A percentile compares a stretch with the other conserved stretches of the same genome.
Evolutionary conservation across 2,797 vertebrate genomes (phyloP).

Genomic region (Alfaro cultratus): DNA sequence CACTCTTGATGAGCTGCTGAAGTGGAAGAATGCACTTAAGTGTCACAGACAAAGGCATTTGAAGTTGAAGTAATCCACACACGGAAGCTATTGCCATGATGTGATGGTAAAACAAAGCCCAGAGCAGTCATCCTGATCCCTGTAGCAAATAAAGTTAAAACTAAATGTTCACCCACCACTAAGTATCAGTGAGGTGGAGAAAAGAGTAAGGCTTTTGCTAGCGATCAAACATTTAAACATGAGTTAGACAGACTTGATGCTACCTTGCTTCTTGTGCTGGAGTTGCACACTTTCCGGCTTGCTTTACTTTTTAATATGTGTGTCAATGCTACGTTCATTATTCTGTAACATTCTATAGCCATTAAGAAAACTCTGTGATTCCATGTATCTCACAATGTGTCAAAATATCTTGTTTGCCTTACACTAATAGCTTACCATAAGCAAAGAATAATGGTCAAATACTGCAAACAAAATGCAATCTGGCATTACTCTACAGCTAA

Average conservation of each 20-base stretch:
- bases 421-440: conserved; percentile 18
- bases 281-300: neutral
- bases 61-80: conserved; percentile 28
- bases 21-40: conserved; percentile 24
- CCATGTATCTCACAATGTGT: conserved; percentile 2
- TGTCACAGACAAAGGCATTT: conserved; percentile 36
- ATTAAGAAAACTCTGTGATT: conserved; percentile 5
- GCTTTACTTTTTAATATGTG: neutral
- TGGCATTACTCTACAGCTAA: conserved; percentile 33
- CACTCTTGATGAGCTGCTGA: conserved; percentile 34
- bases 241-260: neutral
- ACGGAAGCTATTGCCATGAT: conserved; percentile 29
- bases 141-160: conserved; percentile 18
- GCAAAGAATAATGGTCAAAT: conserved; percentile 1
- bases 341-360: neutral
- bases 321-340: neutral
- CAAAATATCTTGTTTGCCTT: conserved; percentile 10
- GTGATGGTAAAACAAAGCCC: conserved; percentile 27
- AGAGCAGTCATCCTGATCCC: conserved; percentile 10
- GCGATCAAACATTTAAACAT: conserved; percentile 6
- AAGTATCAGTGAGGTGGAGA: neutral
- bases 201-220: neutral
- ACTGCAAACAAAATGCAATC: conserved; percentile 12
- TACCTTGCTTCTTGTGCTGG: neutral
- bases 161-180: conserved; percentile 6